Percentiles rank a stretch among this genome's conserved stretches.
These are phyloP conservation scores for Vollenhovia emeryi DNA, from an alignment of 1,140 invertebrate species.

Conservation along the genomic window DNA sequence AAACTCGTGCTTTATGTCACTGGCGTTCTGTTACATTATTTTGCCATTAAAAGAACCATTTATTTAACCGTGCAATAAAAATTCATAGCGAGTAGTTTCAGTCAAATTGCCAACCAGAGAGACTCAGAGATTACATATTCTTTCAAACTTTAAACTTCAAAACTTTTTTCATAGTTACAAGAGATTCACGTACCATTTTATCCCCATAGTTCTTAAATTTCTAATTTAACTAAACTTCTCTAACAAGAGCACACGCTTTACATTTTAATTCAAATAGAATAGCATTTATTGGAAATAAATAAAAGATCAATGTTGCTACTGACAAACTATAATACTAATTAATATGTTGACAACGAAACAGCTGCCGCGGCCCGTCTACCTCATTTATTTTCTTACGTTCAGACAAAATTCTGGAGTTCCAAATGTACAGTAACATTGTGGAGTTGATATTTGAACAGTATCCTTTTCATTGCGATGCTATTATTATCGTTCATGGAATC, in stretches of 20 bases:
- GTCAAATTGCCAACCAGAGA: background rate
- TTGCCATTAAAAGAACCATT: background rate
- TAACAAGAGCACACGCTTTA: background rate
- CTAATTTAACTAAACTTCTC: background rate
- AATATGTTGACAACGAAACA: background rate
- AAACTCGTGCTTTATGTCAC: background rate
- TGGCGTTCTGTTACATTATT: background rate
- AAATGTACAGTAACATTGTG: background rate
- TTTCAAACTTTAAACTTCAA: background rate
- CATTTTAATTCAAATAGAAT: background rate
- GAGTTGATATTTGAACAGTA: background rate
- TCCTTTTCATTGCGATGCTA: background rate
- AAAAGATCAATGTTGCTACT: background rate
- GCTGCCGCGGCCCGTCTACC: background rate
- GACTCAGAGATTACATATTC: background rate
- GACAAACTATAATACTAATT: background rate
- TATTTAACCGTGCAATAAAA: background rate
- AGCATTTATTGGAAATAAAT: background rate
- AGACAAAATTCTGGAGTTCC: background rate
- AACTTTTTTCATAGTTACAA: background rate
- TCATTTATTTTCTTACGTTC: background rate
- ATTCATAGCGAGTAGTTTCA: background rate
- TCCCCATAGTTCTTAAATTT: background rate
- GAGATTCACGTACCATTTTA: background rate
- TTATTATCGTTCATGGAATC: background rate